These are phyloP conservation scores for Urocolius indicus DNA, from an alignment of 2,113 vertebrate species.

Conservation along the genomic window DNA sequence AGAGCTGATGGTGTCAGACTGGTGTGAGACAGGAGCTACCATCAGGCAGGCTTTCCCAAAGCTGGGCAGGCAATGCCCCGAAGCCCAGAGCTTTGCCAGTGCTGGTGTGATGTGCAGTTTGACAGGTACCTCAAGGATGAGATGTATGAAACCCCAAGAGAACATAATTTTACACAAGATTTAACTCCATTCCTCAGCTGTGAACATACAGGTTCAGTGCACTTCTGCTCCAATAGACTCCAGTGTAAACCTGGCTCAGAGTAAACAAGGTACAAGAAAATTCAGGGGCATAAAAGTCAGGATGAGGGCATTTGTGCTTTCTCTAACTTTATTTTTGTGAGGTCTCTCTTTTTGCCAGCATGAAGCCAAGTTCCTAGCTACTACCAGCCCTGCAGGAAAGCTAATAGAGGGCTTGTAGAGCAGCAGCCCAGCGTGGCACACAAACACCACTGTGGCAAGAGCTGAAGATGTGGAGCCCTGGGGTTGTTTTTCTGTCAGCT, in stretches of 20 bases:
- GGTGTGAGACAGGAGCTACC: background rate
- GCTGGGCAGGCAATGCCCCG: background rate
- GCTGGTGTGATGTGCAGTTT: background rate
- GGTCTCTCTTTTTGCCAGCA: background rate
- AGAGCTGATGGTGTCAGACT: background rate
- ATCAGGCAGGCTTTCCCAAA: background rate
- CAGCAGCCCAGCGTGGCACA: background rate
- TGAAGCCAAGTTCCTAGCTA: background rate
- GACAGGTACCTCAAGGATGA: background rate
- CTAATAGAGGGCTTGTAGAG: background rate
- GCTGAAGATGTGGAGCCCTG: fast-evolving
- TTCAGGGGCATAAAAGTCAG: background rate
- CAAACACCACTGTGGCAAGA: fast-evolving
- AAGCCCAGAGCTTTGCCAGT: background rate
- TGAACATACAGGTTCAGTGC: background rate
- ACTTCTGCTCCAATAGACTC: background rate
- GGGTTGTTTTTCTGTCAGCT: background rate
- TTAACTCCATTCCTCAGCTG: background rate
- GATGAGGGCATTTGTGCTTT: background rate
- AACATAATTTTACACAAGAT: background rate
- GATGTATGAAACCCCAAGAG: background rate
- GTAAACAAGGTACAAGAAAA: background rate
- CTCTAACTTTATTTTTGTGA: background rate
- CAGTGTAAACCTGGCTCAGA: background rate
- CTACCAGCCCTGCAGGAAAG: background rate